Evolutionary conservation across 1,140 invertebrate species (phyloP), one percentile per base, ranked within the genome.

Genomic region (Caenorhabditis remanei): DNA sequence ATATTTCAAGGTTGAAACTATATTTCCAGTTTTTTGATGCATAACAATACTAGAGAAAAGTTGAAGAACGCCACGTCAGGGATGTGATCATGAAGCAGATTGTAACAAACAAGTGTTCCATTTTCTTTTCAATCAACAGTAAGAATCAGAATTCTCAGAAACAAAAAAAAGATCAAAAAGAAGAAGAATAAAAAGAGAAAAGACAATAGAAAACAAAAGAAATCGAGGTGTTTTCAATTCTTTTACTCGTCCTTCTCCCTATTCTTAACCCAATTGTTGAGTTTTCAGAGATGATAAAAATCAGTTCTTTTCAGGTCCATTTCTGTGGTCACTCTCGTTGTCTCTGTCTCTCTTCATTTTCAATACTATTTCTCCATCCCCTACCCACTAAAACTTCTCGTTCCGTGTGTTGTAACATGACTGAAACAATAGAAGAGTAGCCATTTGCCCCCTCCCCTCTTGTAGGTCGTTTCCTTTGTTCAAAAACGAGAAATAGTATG

Each of bases 371-470:
- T 48, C 7, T 21, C 8, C 1, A 7, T 19, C 32, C 24, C 71
- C 13, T 32, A 13, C 46, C 19, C 71, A 79, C 7, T n/a, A 79
- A 50, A 6, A 46, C 46, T 48, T 79, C 71, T 79, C 71, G 71
- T 79, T 50, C 71, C 71, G 50, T 32, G 71, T 50, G 71, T 79
- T 79, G 71, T 79, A 79, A 79, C 46, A 53, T 46, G 71, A 32
- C 71, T 79, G 46, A 79, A 79, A 79, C 71, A 79, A 79, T 79
- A 32, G 71, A 79, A 79, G 71, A 79, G 71, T 79, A 79, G 71
- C 71, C 71, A 50, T 50, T 48, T 79, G 32, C 32, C 32, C 32
- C 40, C 14, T n/a, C 55, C 14, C 43, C 71, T 21, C 71, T 79
- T 79, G 71, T 79, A 50, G 46, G 46, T 50, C 43, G 46, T 50